A percentile compares a stretch with the other conserved stretches of the same genome.
phyloP scores from a whole-genome alignment of 2,113 vertebrate species.

The Psophia crepitans region DNA sequence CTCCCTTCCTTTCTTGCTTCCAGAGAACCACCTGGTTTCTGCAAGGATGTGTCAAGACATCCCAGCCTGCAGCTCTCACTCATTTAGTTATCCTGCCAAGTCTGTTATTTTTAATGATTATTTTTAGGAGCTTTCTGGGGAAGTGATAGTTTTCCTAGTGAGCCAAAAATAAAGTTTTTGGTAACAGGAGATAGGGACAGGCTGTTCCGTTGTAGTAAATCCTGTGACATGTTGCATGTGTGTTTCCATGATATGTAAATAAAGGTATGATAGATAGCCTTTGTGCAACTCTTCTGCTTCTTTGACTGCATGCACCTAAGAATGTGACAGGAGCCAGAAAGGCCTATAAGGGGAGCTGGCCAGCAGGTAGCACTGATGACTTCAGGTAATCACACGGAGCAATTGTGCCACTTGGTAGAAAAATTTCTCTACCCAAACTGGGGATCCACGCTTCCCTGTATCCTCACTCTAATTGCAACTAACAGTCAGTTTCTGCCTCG shows the following conservation, averaged over 20 bases:
- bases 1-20: not conserved
- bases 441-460: not conserved
- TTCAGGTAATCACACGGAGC: not conserved
- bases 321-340: not conserved
- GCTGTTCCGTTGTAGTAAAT: slow-evolving; percentile 9
- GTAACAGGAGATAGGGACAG: not conserved
- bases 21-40: not conserved
- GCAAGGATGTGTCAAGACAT: not conserved
- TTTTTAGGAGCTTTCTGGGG: slow-evolving; percentile 48
- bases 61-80: slow-evolving; percentile 9
- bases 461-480: not conserved
- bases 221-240: slow-evolving; percentile 64
- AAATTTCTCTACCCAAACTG: not conserved
- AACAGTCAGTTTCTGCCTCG: not conserved
- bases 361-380: not conserved
- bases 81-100: not conserved
- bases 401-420: not conserved
- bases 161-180: not conserved
- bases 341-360: not conserved
- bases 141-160: slow-evolving; percentile 36
- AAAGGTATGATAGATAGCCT: slow-evolving; percentile 61
- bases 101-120: slow-evolving; percentile 36
- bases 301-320: not conserved
- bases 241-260: slow-evolving; percentile 69
- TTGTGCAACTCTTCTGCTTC: not conserved